Conservation (phyloP, 2,797 vertebrate species). For the Brachyrhaphis roseni region DNA sequence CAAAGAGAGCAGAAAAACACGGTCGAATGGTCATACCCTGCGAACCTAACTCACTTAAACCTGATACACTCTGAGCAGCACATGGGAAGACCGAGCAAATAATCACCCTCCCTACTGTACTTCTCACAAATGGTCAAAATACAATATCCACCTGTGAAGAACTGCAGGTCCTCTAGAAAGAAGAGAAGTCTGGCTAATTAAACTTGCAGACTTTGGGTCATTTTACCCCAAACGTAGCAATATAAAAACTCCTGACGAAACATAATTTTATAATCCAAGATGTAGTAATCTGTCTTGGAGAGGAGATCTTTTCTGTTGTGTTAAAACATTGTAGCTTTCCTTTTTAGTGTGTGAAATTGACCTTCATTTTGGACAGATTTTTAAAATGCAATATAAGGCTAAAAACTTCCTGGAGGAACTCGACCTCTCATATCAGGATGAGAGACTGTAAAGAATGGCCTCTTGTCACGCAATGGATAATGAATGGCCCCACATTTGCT, state of each 20-base stretch:
- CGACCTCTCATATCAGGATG: conserved; percentile 61
- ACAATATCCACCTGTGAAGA: conserved; percentile 9
- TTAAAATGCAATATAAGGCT: conserved; percentile 36
- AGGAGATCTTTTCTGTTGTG: conserved; percentile 1
- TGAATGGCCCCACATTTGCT: conserved; percentile 65
- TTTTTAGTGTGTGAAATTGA: conserved; percentile 7
- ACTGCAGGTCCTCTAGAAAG: conserved; percentile 8
- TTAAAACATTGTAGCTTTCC: conserved; percentile 2
- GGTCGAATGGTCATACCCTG: conserved; percentile 33
- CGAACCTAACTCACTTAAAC: conserved; percentile 48
- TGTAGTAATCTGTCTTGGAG: neutral
- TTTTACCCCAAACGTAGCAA: neutral
- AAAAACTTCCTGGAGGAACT: conserved; percentile 43
- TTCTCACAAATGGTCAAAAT: conserved; percentile 28
- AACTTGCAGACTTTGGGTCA: conserved; percentile 2
- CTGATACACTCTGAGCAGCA: conserved; percentile 55
- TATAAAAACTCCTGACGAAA: neutral
- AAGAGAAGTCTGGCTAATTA: conserved; percentile 1
- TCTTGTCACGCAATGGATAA: conserved; percentile 56
- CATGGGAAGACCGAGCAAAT: conserved; percentile 52
- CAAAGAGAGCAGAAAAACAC: conserved; percentile 39
- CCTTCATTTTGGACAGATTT: conserved; percentile 26
- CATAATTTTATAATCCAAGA: conserved; percentile 4
- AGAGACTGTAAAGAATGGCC: conserved; percentile 71
- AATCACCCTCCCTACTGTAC: conserved; percentile 10